phyloP scores from a whole-genome alignment of 1,140 invertebrate species.

The Leucophenga varia region DNA sequence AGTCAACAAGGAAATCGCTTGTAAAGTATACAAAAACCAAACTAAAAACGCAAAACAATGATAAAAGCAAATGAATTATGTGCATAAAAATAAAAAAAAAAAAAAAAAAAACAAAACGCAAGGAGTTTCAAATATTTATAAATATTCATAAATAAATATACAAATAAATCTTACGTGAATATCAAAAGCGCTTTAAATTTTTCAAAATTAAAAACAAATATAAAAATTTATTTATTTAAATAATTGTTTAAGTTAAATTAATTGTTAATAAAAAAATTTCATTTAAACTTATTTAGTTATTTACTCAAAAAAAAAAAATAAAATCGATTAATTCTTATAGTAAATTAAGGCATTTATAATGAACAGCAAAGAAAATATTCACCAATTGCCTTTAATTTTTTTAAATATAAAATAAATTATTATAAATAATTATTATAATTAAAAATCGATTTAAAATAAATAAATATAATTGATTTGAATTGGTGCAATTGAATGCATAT shows the following conservation, averaged over 20 bases:
- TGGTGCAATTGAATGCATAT: too few species aligned
- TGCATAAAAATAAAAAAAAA: too few species aligned
- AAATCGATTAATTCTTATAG: slow-evolving; percentile 16
- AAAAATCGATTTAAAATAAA: not conserved
- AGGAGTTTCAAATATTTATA: too few species aligned
- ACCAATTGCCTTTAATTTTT: slow-evolving; percentile 51
- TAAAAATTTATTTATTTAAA: slow-evolving; percentile 8
- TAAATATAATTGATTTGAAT: too few species aligned
- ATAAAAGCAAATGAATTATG: too few species aligned
- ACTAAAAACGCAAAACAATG: too few species aligned
- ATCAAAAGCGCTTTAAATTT: not conserved
- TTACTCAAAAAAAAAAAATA: too few species aligned
- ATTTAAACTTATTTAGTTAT: slow-evolving; percentile 4
- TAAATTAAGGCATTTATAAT: slow-evolving; percentile 8
- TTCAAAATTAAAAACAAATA: slow-evolving; percentile 6
- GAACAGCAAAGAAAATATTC: slow-evolving; percentile 28
- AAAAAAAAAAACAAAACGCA: too few species aligned
- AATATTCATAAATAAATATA: not conserved
- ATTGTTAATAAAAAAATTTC: too few species aligned
- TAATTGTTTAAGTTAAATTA: slow-evolving; percentile 11
- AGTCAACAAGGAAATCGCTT: too few species aligned
- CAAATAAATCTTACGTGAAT: not conserved
- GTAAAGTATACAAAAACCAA: too few species aligned
- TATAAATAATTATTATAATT: not conserved
- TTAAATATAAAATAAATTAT: slow-evolving; percentile 4